Evolutionary conservation across 1,140 invertebrate genomes (phyloP).

Genomic region (Nixonia krombeini): DNA sequence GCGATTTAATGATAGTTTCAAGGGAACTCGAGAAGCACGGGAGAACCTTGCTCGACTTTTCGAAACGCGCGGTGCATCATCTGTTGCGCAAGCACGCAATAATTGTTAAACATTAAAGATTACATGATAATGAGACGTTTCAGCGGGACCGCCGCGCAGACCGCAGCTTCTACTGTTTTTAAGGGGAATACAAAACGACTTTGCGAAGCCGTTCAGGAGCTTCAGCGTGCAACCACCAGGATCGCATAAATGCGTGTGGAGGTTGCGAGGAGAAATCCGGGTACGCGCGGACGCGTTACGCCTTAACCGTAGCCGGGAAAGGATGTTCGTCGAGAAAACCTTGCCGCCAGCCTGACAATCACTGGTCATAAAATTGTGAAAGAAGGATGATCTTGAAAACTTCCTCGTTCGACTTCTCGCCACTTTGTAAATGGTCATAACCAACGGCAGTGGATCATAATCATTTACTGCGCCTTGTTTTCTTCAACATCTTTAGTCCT

Average conservation of each 20-base stretch:
- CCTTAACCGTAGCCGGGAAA: not conserved
- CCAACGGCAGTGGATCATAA: not conserved
- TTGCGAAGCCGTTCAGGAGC: not conserved
- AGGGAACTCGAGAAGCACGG: constrained; percentile 7
- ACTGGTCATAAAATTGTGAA: constrained; percentile 16
- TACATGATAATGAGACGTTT: constrained; percentile 11
- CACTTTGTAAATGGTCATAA: constrained; percentile 4
- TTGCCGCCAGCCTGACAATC: constrained; percentile 6
- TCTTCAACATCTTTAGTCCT: no score
- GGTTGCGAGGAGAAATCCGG: not conserved
- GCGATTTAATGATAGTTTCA: constrained; percentile 33
- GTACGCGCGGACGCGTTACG: no score
- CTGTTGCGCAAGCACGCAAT: not conserved
- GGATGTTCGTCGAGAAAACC: constrained; percentile 23
- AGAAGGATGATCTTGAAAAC: constrained; percentile 25
- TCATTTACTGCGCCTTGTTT: not conserved
- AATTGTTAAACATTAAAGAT: constrained; percentile 11
- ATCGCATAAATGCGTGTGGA: no score
- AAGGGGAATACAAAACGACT: no score
- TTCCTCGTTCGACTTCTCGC: constrained; percentile 4
- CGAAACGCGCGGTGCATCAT: constrained; percentile 14
- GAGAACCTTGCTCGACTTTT: constrained; percentile 33
- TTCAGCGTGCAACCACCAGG: no score
- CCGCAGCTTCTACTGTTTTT: no score
- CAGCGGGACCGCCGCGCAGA: no score